Evolutionary conservation across 2,888 invertebrate genomes (phyloP).

Genomic region (Drosophila limbata): DNA sequence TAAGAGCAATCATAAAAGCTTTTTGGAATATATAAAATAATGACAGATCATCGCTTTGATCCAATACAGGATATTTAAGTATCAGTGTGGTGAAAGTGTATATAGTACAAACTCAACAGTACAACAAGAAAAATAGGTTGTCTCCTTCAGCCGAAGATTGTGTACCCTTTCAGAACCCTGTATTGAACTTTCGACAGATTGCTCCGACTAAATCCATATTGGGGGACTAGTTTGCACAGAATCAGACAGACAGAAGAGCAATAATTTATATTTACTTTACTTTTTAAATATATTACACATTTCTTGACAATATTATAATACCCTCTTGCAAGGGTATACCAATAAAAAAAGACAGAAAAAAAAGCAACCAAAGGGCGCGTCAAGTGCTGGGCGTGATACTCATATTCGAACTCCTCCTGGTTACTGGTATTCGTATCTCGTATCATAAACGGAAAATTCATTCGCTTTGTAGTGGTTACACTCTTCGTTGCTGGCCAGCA

Average conservation of each 20-base stretch:
- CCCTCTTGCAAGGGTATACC: background rate
- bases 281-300: background rate
- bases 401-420: background rate
- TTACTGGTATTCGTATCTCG: constrained; percentile 16
- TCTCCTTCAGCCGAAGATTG: background rate
- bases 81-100: background rate
- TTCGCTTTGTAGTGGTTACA: constrained; percentile 67
- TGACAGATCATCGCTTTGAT: background rate
- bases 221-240: too few relatives aligned
- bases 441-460: constrained; percentile 47
- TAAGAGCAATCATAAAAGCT: too few relatives aligned
- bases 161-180: background rate
- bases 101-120: background rate
- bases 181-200: background rate
- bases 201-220: too few relatives aligned
- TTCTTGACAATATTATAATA: background rate
- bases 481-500: constrained; percentile 48
- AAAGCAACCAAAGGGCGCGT: constrained; percentile 2
- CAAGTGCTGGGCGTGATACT: constrained; percentile 25
- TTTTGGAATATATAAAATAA: too few relatives aligned
- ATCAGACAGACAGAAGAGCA: too few relatives aligned
- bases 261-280: too few relatives aligned
- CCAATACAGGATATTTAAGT: constrained; percentile 2
- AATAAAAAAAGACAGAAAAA: background rate
- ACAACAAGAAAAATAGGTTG: background rate